Evolutionary conservation across 2,888 invertebrate genomes (phyloP), one percentile per base, ranked within the genome.

Genomic region (Panzeria rudis): DNA sequence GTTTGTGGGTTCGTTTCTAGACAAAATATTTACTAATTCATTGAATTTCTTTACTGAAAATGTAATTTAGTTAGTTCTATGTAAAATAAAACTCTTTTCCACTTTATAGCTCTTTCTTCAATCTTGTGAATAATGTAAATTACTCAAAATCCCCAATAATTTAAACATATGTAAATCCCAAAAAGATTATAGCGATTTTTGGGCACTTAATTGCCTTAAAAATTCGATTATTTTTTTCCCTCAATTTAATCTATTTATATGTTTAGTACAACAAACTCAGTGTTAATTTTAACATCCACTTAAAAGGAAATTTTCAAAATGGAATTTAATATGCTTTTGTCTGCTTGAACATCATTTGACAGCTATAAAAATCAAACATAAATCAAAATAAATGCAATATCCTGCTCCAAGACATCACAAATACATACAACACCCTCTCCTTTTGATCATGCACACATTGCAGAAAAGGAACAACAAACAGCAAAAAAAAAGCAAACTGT

Each of bases 311-410:
- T 41, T 41, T 52, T 29, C n/a, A 41, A 73, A 56, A 64, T 64
- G 56, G 71, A 83, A 71, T 76, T 77, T 71, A 77, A 83, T 76
- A 83, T 50, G 64, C 35, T 83, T 71, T 56, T 56, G 76, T 77
- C 82, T 77, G 64, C 62, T 64, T 59, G 35, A 73, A 64, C 73
- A 75, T 69, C 71, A 71, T 82, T 85, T 82, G 82, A 75, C 75
- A 75, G 82, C 82, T 69, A 75, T 82, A 79, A 82, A 85, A 85
- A 79, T 85, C 78, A 79, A 71, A 66, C 75, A 82, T 85, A 85
- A 85, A 85, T 85, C 85, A 79, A 79, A 71, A 82, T 82, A 79
- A 82, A 82, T 85, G 73, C 78, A 82, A 85, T 82, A 82, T 85
- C 82, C 82, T 85, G 85, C 61, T 77, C 15, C 32, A 84, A 76